Conservation (phyloP, 2,797 vertebrate genomes). For the Adrianichthys oophorus region DNA sequence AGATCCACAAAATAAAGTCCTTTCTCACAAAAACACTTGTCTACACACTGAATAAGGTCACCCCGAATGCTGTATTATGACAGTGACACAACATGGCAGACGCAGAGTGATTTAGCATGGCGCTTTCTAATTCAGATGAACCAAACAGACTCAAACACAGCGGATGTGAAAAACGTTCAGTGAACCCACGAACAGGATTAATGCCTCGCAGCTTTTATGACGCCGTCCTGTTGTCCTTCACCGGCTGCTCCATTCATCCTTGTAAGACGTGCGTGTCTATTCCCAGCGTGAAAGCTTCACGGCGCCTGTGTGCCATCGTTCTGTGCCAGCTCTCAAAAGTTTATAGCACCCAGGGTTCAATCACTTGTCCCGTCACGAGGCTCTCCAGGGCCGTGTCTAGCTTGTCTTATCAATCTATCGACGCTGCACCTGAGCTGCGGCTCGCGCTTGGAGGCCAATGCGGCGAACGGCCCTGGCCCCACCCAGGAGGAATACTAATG, state of each 20-base stretch:
- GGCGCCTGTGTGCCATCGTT: constrained; percentile 17
- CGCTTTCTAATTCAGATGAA: constrained; percentile 44
- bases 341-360: constrained; percentile 64
- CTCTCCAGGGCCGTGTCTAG: constrained; percentile 66
- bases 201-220: constrained; percentile 69
- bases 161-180: constrained; percentile 64
- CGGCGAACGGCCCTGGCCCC: constrained; percentile 44
- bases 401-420: constrained; percentile 84
- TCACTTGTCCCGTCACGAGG: constrained; percentile 55
- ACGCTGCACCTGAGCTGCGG: constrained; percentile 64
- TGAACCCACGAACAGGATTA: constrained; percentile 71
- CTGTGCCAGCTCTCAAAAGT: constrained; percentile 40
- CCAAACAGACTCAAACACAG: background rate
- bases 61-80: constrained; percentile 16
- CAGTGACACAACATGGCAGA: constrained; percentile 56
- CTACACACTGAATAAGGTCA: too few species aligned
- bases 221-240: constrained; percentile 68
- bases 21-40: too few species aligned
- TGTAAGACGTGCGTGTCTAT: constrained; percentile 66
- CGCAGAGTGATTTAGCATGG: constrained; percentile 59
- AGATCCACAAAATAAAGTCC: too few species aligned
- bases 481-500: constrained; percentile 78
- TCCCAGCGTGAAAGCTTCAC: constrained; percentile 29
- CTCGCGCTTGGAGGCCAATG: constrained; percentile 38
- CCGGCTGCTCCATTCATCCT: constrained; percentile 62